A percentile compares a stretch with the other conserved stretches of the same genome.
These are phyloP conservation scores for Nasonia longicornis DNA, from an alignment of 1,140 invertebrate genomes.

Conservation along the genomic window DNA sequence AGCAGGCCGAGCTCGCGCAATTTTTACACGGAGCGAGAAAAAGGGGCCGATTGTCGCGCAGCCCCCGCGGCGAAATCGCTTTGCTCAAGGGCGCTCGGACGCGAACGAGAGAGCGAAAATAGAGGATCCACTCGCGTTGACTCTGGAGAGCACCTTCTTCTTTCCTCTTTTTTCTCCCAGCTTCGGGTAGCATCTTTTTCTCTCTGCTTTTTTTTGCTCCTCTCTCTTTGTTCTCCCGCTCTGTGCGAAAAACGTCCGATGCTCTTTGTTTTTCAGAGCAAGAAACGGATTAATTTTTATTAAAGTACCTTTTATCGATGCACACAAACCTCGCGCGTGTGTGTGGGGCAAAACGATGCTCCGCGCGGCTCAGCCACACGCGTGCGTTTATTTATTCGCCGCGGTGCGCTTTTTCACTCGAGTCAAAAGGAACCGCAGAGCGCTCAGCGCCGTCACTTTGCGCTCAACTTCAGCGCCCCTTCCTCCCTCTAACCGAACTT, in stretches of 20 bases:
- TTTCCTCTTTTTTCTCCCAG: background rate
- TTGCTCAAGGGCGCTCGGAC: constrained; percentile 37
- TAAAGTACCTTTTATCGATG: background rate
- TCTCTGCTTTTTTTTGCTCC: background rate
- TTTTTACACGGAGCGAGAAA: background rate
- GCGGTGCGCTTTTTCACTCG: constrained; percentile 50
- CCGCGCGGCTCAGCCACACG: constrained; percentile 30
- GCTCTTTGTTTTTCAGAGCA: background rate
- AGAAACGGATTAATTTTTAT: background rate
- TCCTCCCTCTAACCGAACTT: background rate
- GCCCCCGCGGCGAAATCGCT: constrained; percentile 35
- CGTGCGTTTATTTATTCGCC: constrained; percentile 62
- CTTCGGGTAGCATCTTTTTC: background rate
- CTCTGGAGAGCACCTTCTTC: background rate
- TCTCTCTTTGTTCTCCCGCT: background rate
- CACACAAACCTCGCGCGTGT: background rate
- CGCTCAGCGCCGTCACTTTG: constrained; percentile 60
- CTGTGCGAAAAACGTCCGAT: too few relatives aligned
- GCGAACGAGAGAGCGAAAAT: constrained; percentile 20
- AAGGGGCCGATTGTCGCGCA: constrained; percentile 10
- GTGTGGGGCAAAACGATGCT: constrained; percentile 53
- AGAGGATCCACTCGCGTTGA: background rate
- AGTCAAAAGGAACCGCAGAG: constrained; percentile 65
- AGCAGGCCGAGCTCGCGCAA: background rate
- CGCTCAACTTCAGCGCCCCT: constrained; percentile 49